Evolutionary conservation across 1,140 invertebrate genomes (phyloP).

Genomic region (Nixonia krombeini): DNA sequence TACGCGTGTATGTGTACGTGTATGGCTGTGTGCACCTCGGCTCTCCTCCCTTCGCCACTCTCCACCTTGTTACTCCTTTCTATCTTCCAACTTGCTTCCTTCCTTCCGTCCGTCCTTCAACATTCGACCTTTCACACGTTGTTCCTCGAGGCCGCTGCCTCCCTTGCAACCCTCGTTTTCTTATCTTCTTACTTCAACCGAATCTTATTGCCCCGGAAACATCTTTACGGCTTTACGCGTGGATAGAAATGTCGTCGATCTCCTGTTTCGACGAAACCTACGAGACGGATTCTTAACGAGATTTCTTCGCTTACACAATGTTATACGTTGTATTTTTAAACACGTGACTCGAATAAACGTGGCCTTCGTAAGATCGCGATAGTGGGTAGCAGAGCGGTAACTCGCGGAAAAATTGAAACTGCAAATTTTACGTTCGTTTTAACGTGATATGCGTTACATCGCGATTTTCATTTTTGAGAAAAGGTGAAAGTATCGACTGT

Average conservation of each 20-base stretch:
- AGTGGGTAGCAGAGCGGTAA: too few species aligned
- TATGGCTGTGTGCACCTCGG: slow-evolving; percentile 12
- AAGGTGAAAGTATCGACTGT: too few species aligned
- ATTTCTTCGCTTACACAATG: neutral
- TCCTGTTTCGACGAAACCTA: too few species aligned
- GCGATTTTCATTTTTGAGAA: too few species aligned
- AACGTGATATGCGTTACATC: too few species aligned
- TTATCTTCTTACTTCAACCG: neutral
- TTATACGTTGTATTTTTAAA: too few species aligned
- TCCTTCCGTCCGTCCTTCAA: slow-evolving; percentile 1
- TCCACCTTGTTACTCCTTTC: too few species aligned
- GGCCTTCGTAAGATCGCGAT: too few species aligned
- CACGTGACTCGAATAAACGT: too few species aligned
- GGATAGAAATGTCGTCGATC: slow-evolving; percentile 4
- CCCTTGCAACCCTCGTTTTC: neutral
- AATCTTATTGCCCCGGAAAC: slow-evolving; percentile 51
- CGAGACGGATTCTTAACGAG: slow-evolving; percentile 3
- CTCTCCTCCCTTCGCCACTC: slow-evolving; percentile 24
- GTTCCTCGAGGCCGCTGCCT: neutral
- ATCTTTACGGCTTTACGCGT: slow-evolving; percentile 47
- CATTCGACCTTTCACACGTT: neutral
- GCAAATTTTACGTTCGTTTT: too few species aligned
- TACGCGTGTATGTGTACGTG: too few species aligned
- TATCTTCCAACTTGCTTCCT: slow-evolving; percentile 33
- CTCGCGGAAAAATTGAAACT: too few species aligned